Evolutionary conservation across 2,797 vertebrate species (phyloP).

Genomic region (Malacoraja senta): DNA sequence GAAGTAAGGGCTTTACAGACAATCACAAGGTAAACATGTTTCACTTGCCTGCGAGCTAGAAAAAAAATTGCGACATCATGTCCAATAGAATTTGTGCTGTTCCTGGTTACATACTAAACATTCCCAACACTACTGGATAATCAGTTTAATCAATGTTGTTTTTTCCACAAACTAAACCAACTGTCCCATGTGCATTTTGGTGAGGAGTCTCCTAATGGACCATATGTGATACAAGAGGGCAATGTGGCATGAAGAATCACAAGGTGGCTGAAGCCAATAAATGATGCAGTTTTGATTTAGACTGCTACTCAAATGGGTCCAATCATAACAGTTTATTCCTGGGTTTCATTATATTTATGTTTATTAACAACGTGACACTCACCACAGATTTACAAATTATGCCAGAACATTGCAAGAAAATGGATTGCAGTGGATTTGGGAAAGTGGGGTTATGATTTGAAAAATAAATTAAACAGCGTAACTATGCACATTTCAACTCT

Average conservation of each 20-base stretch:
- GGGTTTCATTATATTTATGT: neutral
- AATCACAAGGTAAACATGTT: neutral
- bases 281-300: neutral
- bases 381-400: neutral
- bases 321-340: neutral
- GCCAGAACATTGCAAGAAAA: neutral
- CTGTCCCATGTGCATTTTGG: neutral
- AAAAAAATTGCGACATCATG: neutral
- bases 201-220: neutral
- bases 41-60: neutral
- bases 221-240: neutral
- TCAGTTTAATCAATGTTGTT: neutral
- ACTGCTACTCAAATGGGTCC: neutral
- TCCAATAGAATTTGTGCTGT: no score
- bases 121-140: no score
- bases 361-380: neutral
- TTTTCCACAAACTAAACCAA: neutral
- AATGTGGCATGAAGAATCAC: neutral
- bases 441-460: neutral
- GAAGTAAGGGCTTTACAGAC: neutral
- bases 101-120: no score
- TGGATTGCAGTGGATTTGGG: neutral
- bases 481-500: neutral
- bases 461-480: no score
- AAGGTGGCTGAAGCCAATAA: neutral